Evolutionary conservation across 1,140 invertebrate species (phyloP).

Genomic region (Amphibalanus amphitrite): DNA sequence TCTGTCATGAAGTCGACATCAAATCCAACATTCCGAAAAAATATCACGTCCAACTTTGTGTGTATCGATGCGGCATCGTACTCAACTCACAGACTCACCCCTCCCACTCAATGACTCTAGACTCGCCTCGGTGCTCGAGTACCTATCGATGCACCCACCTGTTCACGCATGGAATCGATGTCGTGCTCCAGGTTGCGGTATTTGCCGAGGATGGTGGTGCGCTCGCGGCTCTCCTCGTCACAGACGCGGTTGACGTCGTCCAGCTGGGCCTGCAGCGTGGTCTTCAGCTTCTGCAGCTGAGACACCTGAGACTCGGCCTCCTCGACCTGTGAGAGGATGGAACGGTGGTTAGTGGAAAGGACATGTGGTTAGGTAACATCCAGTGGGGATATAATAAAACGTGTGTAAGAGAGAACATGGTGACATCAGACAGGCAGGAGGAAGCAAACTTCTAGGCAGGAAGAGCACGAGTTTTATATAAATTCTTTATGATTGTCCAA

Average conservation of each 20-base stretch:
- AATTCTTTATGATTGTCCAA: background rate
- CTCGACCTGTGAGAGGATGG: slow-evolving; percentile 30
- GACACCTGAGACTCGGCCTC: slow-evolving; percentile 38
- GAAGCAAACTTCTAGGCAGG: background rate
- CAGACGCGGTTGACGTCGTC: slow-evolving; percentile 94
- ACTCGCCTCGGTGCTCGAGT: no score
- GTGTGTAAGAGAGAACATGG: no score
- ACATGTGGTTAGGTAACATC: background rate
- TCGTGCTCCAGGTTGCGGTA: slow-evolving; percentile 97
- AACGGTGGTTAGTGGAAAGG: background rate
- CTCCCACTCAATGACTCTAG: no score
- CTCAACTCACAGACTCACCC: no score
- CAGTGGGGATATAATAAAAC: no score
- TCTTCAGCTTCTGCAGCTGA: slow-evolving; percentile 80
- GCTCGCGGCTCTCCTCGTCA: slow-evolving; percentile 48
- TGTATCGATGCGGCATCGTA: no score
- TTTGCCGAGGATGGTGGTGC: slow-evolving; percentile 78
- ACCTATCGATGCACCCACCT: slow-evolving; percentile 24
- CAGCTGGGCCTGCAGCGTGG: slow-evolving; percentile 79
- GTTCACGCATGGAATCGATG: slow-evolving; percentile 89
- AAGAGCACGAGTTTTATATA: background rate
- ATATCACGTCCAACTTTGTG: no score
- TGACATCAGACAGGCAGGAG: background rate
- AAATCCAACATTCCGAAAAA: no score
- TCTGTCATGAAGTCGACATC: no score